Evolutionary conservation across 1,140 invertebrate species (phyloP).

Genomic region (Eriosoma lanigerum): DNA sequence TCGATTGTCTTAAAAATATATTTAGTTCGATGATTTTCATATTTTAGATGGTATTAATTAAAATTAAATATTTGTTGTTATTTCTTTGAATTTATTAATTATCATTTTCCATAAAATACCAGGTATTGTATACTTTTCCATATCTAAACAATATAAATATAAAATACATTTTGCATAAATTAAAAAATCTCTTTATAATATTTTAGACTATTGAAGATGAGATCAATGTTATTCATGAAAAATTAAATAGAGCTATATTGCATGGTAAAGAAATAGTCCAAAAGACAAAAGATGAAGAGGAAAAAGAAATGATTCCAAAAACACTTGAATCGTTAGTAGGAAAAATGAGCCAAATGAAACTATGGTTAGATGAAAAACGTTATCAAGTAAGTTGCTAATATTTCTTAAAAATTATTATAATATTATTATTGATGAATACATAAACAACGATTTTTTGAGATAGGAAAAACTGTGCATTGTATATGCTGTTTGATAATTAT

Average conservation of each 20-base stretch:
- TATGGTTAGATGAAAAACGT: slow-evolving; percentile 79
- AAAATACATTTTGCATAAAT: no score
- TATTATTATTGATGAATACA: background rate
- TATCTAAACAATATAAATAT: no score
- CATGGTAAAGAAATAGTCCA: slow-evolving; percentile 78
- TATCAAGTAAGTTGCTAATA: slow-evolving; percentile 60
- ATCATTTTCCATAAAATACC: no score
- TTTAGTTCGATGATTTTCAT: no score
- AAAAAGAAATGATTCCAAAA: slow-evolving; percentile 73
- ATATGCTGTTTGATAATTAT: background rate
- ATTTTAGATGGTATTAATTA: no score
- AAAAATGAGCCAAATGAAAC: slow-evolving; percentile 74
- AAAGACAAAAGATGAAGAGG: slow-evolving; percentile 73
- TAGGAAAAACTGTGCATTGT: background rate
- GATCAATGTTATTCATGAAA: slow-evolving; percentile 71
- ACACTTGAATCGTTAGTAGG: slow-evolving; percentile 75
- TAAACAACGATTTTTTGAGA: background rate
- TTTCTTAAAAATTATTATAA: no score
- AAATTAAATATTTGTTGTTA: no score
- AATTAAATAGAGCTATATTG: slow-evolving; percentile 73
- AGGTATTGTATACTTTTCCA: no score
- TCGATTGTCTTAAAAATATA: no score
- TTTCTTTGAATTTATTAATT: no score
- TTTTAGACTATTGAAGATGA: slow-evolving; percentile 73
- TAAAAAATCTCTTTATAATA: slow-evolving; percentile 31